phyloP scores from a whole-genome alignment of 1,140 invertebrate genomes.

The Neodiprion fabricii region DNA sequence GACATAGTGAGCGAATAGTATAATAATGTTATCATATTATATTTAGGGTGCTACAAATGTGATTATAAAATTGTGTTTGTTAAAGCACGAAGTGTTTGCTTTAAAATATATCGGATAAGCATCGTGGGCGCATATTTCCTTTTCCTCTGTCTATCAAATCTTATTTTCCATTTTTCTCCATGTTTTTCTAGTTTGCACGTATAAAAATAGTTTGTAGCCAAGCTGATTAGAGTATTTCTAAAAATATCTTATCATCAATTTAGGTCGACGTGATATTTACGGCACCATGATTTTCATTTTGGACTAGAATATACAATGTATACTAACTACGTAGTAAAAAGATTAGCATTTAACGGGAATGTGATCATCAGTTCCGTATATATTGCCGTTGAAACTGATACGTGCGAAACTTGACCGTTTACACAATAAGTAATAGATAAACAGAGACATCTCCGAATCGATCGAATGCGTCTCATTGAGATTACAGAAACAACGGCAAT shows the following conservation, averaged over 20 bases:
- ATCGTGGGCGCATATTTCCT: not conserved
- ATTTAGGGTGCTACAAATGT: not conserved
- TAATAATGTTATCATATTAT: not conserved
- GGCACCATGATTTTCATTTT: not conserved
- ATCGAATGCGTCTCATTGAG: not conserved
- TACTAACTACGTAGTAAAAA: not conserved
- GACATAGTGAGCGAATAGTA: no score
- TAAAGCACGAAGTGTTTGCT: not conserved
- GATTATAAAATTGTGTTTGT: not conserved
- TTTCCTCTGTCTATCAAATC: not conserved
- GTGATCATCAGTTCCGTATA: not conserved
- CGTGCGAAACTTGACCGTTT: not conserved
- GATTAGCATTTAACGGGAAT: not conserved
- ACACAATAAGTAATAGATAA: not conserved
- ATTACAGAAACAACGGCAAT: not conserved
- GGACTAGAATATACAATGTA: not conserved
- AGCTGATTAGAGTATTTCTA: not conserved
- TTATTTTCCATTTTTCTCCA: not conserved
- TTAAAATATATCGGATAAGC: not conserved
- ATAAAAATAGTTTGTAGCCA: constrained; percentile 5
- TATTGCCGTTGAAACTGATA: not conserved
- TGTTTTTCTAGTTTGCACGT: not conserved
- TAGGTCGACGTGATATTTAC: not conserved
- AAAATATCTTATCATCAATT: not conserved
- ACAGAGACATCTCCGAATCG: not conserved